phyloP scores from a whole-genome alignment of 2,113 vertebrate species.

The Tachuris rubrigastra region DNA sequence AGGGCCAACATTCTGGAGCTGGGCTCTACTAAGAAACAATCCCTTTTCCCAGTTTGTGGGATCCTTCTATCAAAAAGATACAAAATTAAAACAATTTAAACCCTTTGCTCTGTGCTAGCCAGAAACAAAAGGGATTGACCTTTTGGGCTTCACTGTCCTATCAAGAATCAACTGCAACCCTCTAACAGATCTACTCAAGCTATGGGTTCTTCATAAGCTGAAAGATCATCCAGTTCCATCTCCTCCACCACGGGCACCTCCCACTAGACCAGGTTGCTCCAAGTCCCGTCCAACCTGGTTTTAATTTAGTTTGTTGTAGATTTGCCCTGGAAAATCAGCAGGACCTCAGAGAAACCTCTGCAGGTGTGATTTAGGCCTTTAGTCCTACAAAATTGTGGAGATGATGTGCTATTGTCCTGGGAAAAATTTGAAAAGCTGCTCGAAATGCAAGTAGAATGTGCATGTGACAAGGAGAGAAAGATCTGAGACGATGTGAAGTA shows the following conservation, averaged over 20 bases:
- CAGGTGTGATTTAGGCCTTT: not conserved
- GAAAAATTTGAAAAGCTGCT: not conserved
- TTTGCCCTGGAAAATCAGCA: not conserved
- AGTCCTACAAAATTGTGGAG: not conserved
- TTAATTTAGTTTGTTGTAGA: not conserved
- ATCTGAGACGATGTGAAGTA: not conserved
- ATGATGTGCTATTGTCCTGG: not conserved
- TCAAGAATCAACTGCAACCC: not conserved
- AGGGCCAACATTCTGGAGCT: not conserved
- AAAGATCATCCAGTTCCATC: not conserved
- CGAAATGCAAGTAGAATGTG: not conserved
- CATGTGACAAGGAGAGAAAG: rapidly evolving
- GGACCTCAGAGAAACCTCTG: not conserved
- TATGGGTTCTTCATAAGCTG: not conserved
- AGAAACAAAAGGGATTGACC: not conserved
- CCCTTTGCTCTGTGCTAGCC: not conserved
- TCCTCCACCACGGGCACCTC: not conserved
- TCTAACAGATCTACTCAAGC: not conserved
- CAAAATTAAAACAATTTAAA: not conserved
- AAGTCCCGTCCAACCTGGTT: not conserved
- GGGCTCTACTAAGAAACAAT: not conserved
- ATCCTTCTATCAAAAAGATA: not conserved
- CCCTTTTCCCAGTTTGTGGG: not conserved
- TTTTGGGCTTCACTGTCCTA: not conserved
- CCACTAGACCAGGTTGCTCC: not conserved